phyloP scores from a whole-genome alignment of 35 echinoderm and acorn worm genomes.

The Ptychodera flava region DNA sequence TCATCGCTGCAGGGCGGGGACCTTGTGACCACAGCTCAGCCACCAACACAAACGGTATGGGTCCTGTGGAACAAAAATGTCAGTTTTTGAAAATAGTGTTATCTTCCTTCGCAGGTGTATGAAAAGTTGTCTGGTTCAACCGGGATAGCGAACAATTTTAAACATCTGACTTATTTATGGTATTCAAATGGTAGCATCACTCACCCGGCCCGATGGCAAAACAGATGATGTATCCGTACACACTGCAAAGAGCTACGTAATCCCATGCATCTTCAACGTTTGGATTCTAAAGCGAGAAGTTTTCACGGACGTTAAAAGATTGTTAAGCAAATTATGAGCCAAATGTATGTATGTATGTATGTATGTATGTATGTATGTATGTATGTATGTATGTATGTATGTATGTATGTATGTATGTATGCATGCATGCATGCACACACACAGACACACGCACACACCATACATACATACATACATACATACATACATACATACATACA shows the following conservation, averaged over 20 bases:
- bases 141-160: no score
- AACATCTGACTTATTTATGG: no score
- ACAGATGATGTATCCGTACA: slow-evolving; percentile 80
- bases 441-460: neutral
- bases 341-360: slow-evolving; percentile 2
- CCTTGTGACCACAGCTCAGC: slow-evolving; percentile 83
- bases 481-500: neutral
- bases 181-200: no score
- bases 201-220: slow-evolving; percentile 97
- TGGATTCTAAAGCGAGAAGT: neutral
- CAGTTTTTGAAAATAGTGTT: no score
- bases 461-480: neutral
- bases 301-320: no score
- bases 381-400: slow-evolving; percentile 2
- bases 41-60: slow-evolving; percentile 79
- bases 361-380: slow-evolving; percentile 2
- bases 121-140: no score
- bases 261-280: slow-evolving; percentile 26
- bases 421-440: neutral
- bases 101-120: no score
- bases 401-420: neutral
- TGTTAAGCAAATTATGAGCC: no score
- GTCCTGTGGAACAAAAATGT: slow-evolving; percentile 47
- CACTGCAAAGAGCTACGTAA: slow-evolving; percentile 57
- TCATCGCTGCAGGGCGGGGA: slow-evolving; percentile 83